Conservation (phyloP, 2,888 invertebrate genomes). For the Drosophila multiciliata region DNA sequence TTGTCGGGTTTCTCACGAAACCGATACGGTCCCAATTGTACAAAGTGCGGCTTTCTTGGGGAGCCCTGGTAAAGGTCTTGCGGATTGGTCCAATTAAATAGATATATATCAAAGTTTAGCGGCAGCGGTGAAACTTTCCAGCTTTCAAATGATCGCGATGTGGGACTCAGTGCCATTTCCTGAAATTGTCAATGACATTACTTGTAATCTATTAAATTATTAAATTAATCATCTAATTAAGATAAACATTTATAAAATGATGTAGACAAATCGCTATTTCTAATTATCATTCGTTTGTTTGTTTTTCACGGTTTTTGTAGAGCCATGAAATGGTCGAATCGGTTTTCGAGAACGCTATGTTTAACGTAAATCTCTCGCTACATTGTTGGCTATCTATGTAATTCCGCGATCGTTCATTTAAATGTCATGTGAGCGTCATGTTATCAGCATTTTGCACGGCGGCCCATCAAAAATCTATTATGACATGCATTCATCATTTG, state of each 20-base stretch:
- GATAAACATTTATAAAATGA: background rate
- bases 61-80: conserved; percentile 87
- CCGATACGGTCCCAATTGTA: conserved; percentile 88
- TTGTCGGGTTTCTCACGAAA: conserved; percentile 89
- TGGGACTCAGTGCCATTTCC: conserved; percentile 88
- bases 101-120: conserved; percentile 88
- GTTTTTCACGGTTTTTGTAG: background rate
- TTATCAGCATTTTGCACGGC: conserved; percentile 42
- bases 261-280: background rate
- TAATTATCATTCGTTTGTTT: background rate
- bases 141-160: conserved; percentile 87
- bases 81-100: conserved; percentile 93
- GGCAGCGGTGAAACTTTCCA: conserved; percentile 90
- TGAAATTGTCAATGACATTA: conserved; percentile 75
- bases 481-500: conserved; percentile 40
- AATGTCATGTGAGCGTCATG: conserved; percentile 60
- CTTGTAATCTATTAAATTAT: background rate
- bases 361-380: conserved; percentile 5
- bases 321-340: background rate
- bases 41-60: conserved; percentile 86
- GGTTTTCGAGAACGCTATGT: background rate
- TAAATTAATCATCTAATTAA: background rate
- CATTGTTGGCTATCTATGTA: conserved; percentile 41
- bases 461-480: conserved; percentile 34
- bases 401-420: conserved; percentile 34